Conservation (phyloP, 2,797 vertebrate species). For the Distichodus sexfasciatus region DNA sequence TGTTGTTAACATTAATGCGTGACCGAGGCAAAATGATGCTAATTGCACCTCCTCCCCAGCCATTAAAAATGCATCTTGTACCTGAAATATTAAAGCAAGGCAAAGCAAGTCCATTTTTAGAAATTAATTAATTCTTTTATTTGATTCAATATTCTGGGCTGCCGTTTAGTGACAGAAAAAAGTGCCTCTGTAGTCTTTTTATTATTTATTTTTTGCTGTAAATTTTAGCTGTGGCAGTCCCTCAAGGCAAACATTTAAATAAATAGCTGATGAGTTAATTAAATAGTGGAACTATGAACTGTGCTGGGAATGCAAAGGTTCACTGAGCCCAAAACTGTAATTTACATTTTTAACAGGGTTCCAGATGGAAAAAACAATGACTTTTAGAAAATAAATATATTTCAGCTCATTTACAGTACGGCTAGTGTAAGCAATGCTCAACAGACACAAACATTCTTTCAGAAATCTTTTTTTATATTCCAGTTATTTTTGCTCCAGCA, state of each 20-base stretch:
- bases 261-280: conserved; percentile 43
- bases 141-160: conserved; percentile 13
- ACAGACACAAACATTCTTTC: conserved; percentile 23
- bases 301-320: conserved; percentile 33
- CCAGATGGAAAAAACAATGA: conserved; percentile 33
- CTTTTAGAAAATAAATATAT: conserved; percentile 34
- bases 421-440: conserved; percentile 34
- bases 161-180: conserved; percentile 30
- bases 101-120: conserved; percentile 1
- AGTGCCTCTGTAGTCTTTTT: conserved; percentile 10
- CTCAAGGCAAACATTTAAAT: conserved; percentile 31
- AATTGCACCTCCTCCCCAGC: not conserved
- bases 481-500: not conserved
- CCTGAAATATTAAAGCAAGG: conserved; percentile 11
- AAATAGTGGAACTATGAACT: conserved; percentile 25
- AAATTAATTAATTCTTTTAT: conserved; percentile 1
- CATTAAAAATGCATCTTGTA: conserved; percentile 28
- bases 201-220: conserved; percentile 33
- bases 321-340: conserved; percentile 35
- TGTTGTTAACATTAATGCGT: conserved; percentile 1
- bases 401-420: conserved; percentile 6
- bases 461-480: conserved; percentile 12
- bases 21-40: not conserved
- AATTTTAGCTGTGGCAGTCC: conserved; percentile 27
- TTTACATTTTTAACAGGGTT: conserved; percentile 40